Evolutionary conservation across 1,140 invertebrate genomes (phyloP), one percentile per base, ranked within the genome.

Genomic region (Tetramorium alpestre): DNA sequence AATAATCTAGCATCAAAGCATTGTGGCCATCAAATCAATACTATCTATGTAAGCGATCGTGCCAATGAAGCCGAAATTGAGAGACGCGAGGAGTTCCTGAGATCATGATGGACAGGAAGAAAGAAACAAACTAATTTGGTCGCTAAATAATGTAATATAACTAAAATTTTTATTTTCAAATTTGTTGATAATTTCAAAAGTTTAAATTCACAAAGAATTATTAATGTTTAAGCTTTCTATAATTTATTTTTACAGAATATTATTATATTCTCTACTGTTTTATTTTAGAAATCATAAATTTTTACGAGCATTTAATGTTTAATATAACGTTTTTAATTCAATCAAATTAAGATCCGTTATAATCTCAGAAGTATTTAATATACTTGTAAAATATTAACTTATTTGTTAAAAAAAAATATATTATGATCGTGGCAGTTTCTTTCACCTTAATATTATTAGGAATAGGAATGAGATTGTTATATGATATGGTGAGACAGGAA

Each of bases 51-150:
- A 94, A 95, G 94, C 94, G 88, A 92, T 93, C 91, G 94, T 95
- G 95, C 94, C 91, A 94, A 93, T 92, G 81, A 94, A 95, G 94
- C 94, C 91, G 91, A 93, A 94, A 93, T 78, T 89, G 86, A 87
- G 10, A 28, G 70, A 28, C 51, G 62, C 81, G 44, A 54, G 49
- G 13, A 56, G 49, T 67, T 54, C 56, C 65, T 91, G 86, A 90
- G 25, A 82, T 88, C 73, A 33, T 69, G 60, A 62, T 41, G 56
- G 65, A 72, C 56, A 77, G 87, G 64, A 78, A 87, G 38, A 67
- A 78, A 87, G 38, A 67, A 75, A 65, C 11, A 49, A 72, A 49
- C 49, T 13, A 13, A 22, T 0, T 13, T 47, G 13, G 54, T 49
- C 28, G 67, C 44, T 41, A 28, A 25, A 44, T 47, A 73, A 62